phyloP scores from a whole-genome alignment of 2,113 vertebrate species.

The Rhea pennata region DNA sequence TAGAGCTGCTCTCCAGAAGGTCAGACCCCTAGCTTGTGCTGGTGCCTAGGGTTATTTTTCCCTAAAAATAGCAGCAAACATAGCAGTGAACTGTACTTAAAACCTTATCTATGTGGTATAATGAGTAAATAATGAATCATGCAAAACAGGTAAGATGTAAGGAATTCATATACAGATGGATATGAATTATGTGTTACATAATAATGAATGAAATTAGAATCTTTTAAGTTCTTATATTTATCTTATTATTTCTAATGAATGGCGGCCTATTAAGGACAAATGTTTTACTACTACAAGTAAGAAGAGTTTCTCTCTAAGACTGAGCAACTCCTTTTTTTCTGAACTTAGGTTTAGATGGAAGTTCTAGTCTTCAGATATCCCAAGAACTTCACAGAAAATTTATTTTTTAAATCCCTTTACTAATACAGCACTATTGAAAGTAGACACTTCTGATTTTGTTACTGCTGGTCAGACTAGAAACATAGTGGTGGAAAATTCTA shows the following conservation, averaged over 20 bases:
- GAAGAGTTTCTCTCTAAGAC: background rate
- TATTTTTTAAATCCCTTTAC: background rate
- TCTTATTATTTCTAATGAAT: background rate
- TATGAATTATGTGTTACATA: background rate
- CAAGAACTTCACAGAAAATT: background rate
- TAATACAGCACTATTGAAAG: background rate
- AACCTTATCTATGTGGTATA: background rate
- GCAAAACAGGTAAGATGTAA: background rate
- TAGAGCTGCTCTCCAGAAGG: no score
- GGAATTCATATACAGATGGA: background rate
- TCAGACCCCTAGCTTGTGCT: no score
- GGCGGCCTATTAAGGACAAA: background rate
- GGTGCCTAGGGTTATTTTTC: no score
- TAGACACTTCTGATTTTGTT: background rate
- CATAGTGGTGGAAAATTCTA: background rate
- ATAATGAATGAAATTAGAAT: background rate
- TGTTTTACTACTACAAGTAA: background rate
- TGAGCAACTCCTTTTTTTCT: background rate
- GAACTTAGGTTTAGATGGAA: background rate
- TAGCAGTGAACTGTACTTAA: background rate
- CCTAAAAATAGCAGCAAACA: no score
- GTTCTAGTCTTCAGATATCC: background rate
- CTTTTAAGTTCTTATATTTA: background rate
- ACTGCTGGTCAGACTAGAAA: accelerated
- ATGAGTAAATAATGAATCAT: background rate